A percentile compares a stretch with the other conserved stretches of the same genome.
phyloP scores from a whole-genome alignment of 2,797 vertebrate species.

The Parotocinclus haroldoi region DNA sequence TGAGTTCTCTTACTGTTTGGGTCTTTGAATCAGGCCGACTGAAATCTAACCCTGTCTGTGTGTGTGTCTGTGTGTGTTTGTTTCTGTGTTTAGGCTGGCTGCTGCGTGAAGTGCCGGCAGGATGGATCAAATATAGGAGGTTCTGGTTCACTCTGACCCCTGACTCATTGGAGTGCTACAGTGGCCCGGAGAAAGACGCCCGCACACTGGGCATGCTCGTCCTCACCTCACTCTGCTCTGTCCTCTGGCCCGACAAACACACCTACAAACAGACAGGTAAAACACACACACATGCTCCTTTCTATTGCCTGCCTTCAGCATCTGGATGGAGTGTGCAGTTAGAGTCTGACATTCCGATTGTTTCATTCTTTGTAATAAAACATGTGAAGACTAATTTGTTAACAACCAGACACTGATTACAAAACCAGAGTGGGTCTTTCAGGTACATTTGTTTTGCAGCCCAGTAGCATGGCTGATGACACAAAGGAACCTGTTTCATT shows the following conservation, averaged over 20 bases:
- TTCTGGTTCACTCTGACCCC: conserved; percentile 92
- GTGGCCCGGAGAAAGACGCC: conserved; percentile 78
- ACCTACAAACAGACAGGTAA: conserved; percentile 91
- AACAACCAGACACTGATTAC: too few relatives aligned
- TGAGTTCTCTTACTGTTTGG: background rate
- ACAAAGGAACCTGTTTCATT: too few relatives aligned
- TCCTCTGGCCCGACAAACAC: conserved; percentile 90
- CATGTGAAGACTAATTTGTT: too few relatives aligned
- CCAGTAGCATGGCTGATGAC: too few relatives aligned
- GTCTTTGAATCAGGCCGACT: background rate
- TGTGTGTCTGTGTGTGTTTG: conserved; percentile 20
- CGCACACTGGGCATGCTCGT: conserved; percentile 86
- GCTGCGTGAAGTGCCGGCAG: conserved; percentile 81
- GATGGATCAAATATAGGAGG: conserved; percentile 88
- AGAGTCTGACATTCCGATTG: too few relatives aligned
- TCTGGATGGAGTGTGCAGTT: too few relatives aligned
- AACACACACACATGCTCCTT: background rate
- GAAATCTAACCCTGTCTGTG: conserved; percentile 1
- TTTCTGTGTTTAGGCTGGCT: conserved; percentile 80
- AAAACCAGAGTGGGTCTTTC: too few relatives aligned
- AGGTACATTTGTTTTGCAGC: too few relatives aligned
- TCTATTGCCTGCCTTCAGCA: too few relatives aligned
- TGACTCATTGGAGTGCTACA: conserved; percentile 93
- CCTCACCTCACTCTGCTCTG: conserved; percentile 91
- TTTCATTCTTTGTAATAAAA: too few relatives aligned